phyloP scores from a whole-genome alignment of 1,140 invertebrate species.

The Elymnias hypermnestra region DNA sequence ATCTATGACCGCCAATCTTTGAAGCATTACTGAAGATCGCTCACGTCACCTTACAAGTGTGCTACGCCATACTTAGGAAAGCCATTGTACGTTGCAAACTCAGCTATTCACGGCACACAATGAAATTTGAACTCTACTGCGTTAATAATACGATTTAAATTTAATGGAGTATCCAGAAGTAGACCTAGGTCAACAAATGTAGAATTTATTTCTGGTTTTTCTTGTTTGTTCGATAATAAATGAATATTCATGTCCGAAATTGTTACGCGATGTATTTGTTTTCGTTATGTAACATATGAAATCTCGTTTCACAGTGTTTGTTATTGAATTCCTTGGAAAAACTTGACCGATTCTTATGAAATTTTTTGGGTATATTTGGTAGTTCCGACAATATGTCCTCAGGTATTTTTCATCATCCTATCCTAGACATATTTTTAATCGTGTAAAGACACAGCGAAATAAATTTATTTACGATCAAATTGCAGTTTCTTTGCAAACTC shows the following conservation, averaged over 20 bases:
- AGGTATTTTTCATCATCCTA: no score
- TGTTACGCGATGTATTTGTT: not conserved
- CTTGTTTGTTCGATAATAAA: conserved; percentile 4
- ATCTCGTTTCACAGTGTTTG: no score
- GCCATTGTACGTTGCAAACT: conserved; percentile 24
- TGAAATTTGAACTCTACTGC: not conserved
- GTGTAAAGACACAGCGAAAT: no score
- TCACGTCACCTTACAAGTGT: conserved; percentile 27
- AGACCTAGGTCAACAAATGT: conserved; percentile 22
- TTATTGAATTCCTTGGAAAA: no score
- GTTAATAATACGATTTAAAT: not conserved
- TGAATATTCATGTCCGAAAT: conserved; percentile 10
- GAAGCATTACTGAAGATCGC: conserved; percentile 9
- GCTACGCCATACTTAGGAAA: conserved; percentile 22
- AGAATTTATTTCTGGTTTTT: conserved; percentile 15
- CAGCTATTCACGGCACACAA: conserved; percentile 11
- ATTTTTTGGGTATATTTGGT: no score
- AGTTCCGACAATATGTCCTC: no score
- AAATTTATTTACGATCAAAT: no score
- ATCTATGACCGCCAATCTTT: conserved; percentile 13
- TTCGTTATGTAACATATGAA: not conserved
- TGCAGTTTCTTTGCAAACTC: no score
- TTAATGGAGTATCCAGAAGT: conserved; percentile 8
- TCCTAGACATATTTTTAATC: no score
- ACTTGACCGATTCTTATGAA: no score